Base-by-base conservation (phyloP, 2,113 vertebrate genomes). In the Ochotona curzoniae region DNA sequence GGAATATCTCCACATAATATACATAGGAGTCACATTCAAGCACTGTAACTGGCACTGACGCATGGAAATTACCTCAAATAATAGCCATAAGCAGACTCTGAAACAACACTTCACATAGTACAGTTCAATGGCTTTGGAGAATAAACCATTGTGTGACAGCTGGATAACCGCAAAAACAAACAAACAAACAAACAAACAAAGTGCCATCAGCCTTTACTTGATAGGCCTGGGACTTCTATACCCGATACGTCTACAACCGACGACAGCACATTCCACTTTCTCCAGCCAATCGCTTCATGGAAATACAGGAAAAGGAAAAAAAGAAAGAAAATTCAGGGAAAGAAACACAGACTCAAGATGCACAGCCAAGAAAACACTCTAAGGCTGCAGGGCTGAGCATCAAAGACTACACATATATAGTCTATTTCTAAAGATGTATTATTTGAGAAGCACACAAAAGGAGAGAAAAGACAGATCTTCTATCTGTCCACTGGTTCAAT, bases 111-210 rank as follows among this genome's bases (percentile, higher is more conserved):
- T 61, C 79, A 18, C 7, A 44, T 70, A 60, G 35, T 67, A 44
- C 87, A 86, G 79, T 93, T 61, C 92, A 94, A n/a, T 0, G 25
- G 57, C 64, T 91, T 92, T 83, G 75, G 60, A 80, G 85, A 66
- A 86, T 57, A 91, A 82, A 87, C 57, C 90, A 44, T 64, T 28
- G 5, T 7, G 67, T 38, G 14, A 60, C 67, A 87, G 71, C 8
- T 25, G 73, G 86, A 18, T 54, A 88, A 63, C 25, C 38, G 35
- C 14, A 44, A 35, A 60, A 76, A 69, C 63, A 47, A 63, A 44
- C 63, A 47, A 63, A 44, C 63, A 47, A 63, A 44, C 63, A 47
- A 63, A 44, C 63, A 47, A 63, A 44, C 63, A 47, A 63, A 44
- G 17, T 60, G 13, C 44, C 8, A 10, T 57, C 73, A 80, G 44